phyloP scores from a whole-genome alignment of 2,113 vertebrate species.

The Sterrhoptilus dennistouni region DNA sequence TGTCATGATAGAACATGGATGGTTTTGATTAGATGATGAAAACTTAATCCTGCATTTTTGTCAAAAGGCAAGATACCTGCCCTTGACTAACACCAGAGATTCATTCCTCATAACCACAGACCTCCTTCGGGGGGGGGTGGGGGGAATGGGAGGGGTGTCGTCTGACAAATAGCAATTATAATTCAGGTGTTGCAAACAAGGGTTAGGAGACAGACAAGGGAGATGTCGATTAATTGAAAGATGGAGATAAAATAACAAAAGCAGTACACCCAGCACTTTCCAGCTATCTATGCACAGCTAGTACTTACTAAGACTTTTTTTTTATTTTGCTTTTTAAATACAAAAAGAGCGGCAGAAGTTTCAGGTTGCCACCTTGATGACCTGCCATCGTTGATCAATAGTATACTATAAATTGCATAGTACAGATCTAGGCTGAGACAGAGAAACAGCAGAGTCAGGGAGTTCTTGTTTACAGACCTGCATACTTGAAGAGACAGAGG shows the following conservation, averaged over 20 bases:
- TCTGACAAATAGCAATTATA: neutral
- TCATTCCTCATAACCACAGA: neutral
- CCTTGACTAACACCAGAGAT: neutral
- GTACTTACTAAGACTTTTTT: neutral
- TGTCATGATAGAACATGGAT: neutral
- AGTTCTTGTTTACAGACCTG: neutral
- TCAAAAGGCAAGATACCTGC: neutral
- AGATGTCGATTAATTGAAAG: neutral
- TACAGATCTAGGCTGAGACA: neutral
- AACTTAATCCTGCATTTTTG: neutral
- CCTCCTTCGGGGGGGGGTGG: rapidly evolving
- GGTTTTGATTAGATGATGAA: neutral
- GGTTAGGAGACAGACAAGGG: neutral
- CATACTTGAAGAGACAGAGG: neutral
- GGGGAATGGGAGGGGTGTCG: neutral
- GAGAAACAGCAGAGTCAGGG: neutral
- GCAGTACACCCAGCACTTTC: neutral
- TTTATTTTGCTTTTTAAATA: neutral
- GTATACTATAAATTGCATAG: neutral
- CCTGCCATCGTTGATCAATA: neutral
- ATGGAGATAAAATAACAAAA: neutral
- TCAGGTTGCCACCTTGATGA: neutral
- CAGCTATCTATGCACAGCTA: neutral
- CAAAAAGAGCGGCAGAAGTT: neutral
- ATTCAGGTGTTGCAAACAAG: neutral